Conservation (phyloP, 2,797 vertebrate species). For the Brotula barbata region DNA sequence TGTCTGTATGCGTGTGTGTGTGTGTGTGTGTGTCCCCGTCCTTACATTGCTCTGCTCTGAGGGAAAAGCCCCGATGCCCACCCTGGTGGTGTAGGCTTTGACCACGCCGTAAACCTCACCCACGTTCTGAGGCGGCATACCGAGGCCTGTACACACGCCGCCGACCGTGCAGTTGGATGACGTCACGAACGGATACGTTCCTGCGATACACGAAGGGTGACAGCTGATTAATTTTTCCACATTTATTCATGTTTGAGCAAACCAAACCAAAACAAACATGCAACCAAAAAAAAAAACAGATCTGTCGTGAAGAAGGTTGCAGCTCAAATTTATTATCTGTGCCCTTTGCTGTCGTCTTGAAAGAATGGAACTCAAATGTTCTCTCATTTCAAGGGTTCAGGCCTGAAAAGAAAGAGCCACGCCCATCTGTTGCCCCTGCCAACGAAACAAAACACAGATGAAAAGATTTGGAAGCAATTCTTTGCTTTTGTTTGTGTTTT, state of each 20-base stretch:
- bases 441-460: background rate
- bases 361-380: background rate
- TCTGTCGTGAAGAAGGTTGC: background rate
- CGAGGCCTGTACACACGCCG: constrained; percentile 94
- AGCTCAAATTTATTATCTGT: too few species aligned
- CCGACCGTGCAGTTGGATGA: constrained; percentile 98
- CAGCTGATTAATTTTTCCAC: background rate
- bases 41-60: constrained; percentile 97
- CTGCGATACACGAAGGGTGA: constrained; percentile 70
- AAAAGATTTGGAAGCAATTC: background rate
- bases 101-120: constrained; percentile 96
- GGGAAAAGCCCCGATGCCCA: constrained; percentile 97
- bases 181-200: constrained; percentile 98
- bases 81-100: constrained; percentile 95
- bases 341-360: background rate
- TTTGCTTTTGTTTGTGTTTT: background rate
- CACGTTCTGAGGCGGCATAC: constrained; percentile 91
- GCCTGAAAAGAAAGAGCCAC: background rate
- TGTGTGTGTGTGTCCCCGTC: background rate
- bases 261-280: constrained; percentile 18
- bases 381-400: background rate
- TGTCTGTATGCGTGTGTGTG: background rate
- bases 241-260: background rate
- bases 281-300: background rate
- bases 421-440: background rate